Evolutionary conservation across 2,113 vertebrate genomes (phyloP), one percentile per base, ranked within the genome.

Genomic region (Ibidorhyncha struthersii): DNA sequence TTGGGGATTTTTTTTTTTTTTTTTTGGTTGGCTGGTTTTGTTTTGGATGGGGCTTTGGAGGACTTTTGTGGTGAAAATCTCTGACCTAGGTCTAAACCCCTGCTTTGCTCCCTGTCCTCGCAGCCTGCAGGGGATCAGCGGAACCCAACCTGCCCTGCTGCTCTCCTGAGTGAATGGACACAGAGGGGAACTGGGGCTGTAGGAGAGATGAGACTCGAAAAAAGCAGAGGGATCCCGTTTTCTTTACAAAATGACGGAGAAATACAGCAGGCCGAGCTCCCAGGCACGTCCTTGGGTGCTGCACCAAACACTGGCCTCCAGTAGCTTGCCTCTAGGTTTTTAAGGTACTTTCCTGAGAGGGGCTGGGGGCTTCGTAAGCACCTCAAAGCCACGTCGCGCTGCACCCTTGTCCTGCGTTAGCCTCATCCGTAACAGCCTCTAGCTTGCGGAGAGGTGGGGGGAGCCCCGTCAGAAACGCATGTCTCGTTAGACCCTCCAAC

Each of bases 391-490:
- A 10, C 1, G 1, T 59, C 3, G 1, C 10, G 7, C 21, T 74
- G 74, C 6, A 17, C 14, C 11, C 22, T 47, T n/a, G 13, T 40
- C 36, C 41, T 49, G 22, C 1, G 1, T 47, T 59, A 30, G 6
- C 15, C 12, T 67, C 32, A 29, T 53, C 62, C 3, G 1, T 59
- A 58, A 34, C 5, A 49, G 19, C 12, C 9, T 8, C 26, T 16
- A 18, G 26, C 29, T 47, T 59, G 19, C 7, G 45, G 47, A 61
- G 50, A 43, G 32, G 55, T 1, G 6, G n/a, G 38, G 21, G 12
- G 5, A 92, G 13, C 13, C 55, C 34, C 0, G 0, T 36, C 4
- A 70, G 86, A 52, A 63, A 36, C 10, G 9, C 0, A 0, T 1
- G 0, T 18, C 2, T 34, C 6, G 2, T 55, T 73, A 87, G 36